Conservation (phyloP, 2,113 vertebrate genomes). For the Sturnira hondurensis region DNA sequence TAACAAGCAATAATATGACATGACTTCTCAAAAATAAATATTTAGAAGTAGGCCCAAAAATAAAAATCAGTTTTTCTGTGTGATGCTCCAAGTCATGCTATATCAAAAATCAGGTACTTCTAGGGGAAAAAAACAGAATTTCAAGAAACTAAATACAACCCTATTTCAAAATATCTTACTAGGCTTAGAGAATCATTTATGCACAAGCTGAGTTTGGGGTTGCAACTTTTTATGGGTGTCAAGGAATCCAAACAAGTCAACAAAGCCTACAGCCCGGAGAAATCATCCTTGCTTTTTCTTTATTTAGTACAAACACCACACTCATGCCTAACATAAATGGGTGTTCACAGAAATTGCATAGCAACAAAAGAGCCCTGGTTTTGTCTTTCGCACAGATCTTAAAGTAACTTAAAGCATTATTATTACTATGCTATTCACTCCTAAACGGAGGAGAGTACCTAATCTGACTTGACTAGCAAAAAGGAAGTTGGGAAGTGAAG, state of each 20-base stretch:
- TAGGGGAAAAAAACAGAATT: neutral
- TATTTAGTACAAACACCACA: conserved; percentile 10
- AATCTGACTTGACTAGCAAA: neutral
- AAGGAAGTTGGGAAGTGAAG: neutral
- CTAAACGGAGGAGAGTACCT: neutral
- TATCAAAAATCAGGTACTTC: neutral
- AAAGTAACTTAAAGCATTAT: neutral
- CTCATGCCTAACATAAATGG: neutral
- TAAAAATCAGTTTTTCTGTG: neutral
- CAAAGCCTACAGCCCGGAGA: neutral
- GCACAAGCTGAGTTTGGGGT: neutral
- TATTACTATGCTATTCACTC: neutral
- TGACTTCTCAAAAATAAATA: conserved; percentile 30
- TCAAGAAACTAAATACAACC: neutral
- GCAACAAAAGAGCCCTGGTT: neutral
- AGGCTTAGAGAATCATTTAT: conserved; percentile 18
- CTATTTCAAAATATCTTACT: conserved; percentile 7
- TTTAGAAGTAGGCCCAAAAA: neutral
- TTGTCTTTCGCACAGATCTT: neutral
- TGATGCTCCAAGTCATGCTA: neutral
- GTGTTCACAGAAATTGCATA: conserved; percentile 66
- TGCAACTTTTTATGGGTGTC: conserved; percentile 10
- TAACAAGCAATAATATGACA: conserved; percentile 19
- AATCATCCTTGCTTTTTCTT: conserved; percentile 35
- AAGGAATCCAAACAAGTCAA: neutral